Conservation (phyloP, 2,113 vertebrate genomes). For the Silurus glanis region DNA sequence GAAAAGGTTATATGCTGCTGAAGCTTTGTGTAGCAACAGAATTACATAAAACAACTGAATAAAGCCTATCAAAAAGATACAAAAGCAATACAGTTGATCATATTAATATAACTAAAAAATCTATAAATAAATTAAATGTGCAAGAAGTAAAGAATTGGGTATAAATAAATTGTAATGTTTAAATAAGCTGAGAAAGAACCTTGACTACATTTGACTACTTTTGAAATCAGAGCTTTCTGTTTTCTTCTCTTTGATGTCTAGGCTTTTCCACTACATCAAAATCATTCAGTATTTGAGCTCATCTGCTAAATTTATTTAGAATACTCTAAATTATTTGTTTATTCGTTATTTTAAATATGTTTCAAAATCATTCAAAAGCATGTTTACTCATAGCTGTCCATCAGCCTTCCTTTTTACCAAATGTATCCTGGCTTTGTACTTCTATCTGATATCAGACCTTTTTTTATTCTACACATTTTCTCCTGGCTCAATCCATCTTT, state of each 20-base stretch:
- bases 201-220: too few species aligned
- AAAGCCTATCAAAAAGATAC: neutral
- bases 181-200: too few species aligned
- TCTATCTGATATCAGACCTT: neutral
- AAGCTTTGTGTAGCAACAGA: neutral
- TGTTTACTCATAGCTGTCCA: neutral
- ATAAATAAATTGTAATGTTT: too few species aligned
- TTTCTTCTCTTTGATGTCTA: neutral
- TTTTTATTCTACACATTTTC: conserved; percentile 12
- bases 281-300: neutral
- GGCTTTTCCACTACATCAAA: neutral
- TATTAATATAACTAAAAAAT: neutral
- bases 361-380: neutral
- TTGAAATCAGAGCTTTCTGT: too few species aligned
- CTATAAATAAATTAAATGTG: too few species aligned
- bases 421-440: neutral
- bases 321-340: too few species aligned
- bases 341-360: too few species aligned
- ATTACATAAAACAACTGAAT: neutral
- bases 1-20: neutral
- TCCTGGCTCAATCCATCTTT: neutral
- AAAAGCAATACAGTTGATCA: neutral
- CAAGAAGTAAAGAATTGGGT: too few species aligned
- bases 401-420: neutral
- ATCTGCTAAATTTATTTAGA: too few species aligned